Evolutionary conservation across 2,113 vertebrate genomes (phyloP), one percentile per base, ranked within the genome.

Genomic region (Cariama cristata): DNA sequence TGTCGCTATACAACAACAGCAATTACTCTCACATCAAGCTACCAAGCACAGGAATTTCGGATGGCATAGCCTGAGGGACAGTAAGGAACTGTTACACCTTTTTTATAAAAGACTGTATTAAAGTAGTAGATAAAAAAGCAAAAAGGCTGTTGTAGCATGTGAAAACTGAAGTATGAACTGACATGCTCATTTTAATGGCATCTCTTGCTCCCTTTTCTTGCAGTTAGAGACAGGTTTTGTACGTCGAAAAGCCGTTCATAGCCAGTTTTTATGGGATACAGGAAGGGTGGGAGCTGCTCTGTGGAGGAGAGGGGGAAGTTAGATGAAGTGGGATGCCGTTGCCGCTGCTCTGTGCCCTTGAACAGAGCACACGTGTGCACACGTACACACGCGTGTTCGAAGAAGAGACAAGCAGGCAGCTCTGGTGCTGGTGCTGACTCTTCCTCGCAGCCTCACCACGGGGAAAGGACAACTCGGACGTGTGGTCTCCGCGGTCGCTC

Each of bases 311-410:
- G 8, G 38, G 4, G 6, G 11, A 8, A 72, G 44, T 11, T 13
- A 63, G 56, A 27, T 9, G 27, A 11, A 47, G 18, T 4, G 16
- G 12, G 40, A n/a, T 33, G 45, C 44, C 26, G 23, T 35, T 73
- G 59, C 5, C 5, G 3, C 32, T 74, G 45, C 52, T 50, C 35
- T 22, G 53, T 74, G 87, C 58, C 83, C 47, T 27, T 23, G 42
- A 79, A 15, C 40, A 35, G 8, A 19, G 50, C 2, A 0, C 53
- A 11, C 0, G 0, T 9, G 16, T 32, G 14, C 15, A 8, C 33
- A 14, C 4, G 8, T 2, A 27, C 52, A 33, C 15, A 4, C 47
- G 3, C 2, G 2, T 22, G n/a, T 26, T 44, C 2, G 1, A 24
- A 38, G 67, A n/a, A 23, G 71, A 44, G 64, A 30, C 85, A 18